phyloP scores from a whole-genome alignment of 2,888 invertebrate species.

The Heliconius cydno region DNA sequence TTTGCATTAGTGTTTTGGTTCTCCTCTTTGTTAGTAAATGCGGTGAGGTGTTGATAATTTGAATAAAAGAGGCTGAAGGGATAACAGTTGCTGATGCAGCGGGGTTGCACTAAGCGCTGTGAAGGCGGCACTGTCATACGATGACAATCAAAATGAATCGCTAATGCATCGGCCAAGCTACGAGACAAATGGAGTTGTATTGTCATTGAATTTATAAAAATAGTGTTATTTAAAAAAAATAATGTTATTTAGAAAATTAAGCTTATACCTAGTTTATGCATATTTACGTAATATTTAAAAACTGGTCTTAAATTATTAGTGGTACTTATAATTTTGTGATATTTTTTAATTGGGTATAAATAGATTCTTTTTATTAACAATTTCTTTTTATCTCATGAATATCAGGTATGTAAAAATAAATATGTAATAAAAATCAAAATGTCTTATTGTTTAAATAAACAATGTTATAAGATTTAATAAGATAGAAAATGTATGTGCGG shows the following conservation, averaged over 20 bases:
- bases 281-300: neutral
- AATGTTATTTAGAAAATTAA: neutral
- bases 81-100: conserved; percentile 58
- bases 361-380: neutral
- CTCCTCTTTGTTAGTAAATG: conserved; percentile 44
- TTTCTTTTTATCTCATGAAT: neutral
- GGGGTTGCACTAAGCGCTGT: conserved; percentile 65
- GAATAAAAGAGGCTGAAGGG: conserved; percentile 69
- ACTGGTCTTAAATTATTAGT: neutral
- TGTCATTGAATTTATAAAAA: neutral
- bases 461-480: neutral
- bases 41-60: conserved; percentile 66
- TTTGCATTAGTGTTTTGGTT: conserved; percentile 15
- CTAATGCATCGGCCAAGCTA: conserved; percentile 65
- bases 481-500: conserved; percentile 30
- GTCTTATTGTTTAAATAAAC: neutral
- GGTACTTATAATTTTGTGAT: too few species aligned
- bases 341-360: too few species aligned
- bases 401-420: neutral
- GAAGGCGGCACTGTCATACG: conserved; percentile 51
- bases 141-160: conserved; percentile 81
- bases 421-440: neutral
- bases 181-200: conserved; percentile 50
- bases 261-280: neutral
- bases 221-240: neutral